Evolutionary conservation across 2,888 invertebrate genomes (phyloP), one percentile per base, ranked within the genome.

Genomic region (Leucophenga montana): DNA sequence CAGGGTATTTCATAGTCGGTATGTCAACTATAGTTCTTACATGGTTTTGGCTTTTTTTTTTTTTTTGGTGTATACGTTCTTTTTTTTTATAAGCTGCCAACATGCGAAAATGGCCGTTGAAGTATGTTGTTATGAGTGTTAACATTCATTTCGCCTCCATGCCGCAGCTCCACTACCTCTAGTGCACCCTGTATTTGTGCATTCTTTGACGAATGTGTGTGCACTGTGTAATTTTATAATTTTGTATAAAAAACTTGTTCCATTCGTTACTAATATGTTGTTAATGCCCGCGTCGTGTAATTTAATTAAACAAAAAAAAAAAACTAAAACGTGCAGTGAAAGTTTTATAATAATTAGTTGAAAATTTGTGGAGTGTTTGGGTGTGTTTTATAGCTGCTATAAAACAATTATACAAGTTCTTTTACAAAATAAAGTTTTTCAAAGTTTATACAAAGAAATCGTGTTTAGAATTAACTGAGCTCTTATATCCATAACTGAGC

Each of bases 41-140:
- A 4, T n/a, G 46, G 8, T 46, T 46, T 13, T 46, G 2, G 2
- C 6, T 13, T 46, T 46, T 39, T 27, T 31, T 44, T 46, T n/a
- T 67, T 78, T 75, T 78, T 79, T 72, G n/a, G n/a, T n/a, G n/a
- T n/a, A n/a, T n/a, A n/a, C n/a, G n/a, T 73, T 82, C 80, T 75
- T 56, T 53, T 80, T 77, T 80, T 82, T 87, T 85, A 85, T 84
- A 86, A 84, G 85, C 79, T 83, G 83, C 80, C 82, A 87, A 85
- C 85, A 87, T 86, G 87, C 87, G 80, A 86, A 85, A 87, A 84
- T 85, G 80, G 82, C 75, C 85, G 82, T 81, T 84, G 48, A 72
- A 84, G 81, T 81, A 85, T 67, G 81, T 82, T 82, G 82, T 82
- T 82, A 82, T 83, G 85, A 83, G 82, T 85, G 81, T 82, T 85